A percentile compares a stretch with the other conserved stretches of the same genome.
Evolutionary conservation across 2,797 vertebrate genomes (phyloP).

Genomic region (Petrocephalus sullivani): DNA sequence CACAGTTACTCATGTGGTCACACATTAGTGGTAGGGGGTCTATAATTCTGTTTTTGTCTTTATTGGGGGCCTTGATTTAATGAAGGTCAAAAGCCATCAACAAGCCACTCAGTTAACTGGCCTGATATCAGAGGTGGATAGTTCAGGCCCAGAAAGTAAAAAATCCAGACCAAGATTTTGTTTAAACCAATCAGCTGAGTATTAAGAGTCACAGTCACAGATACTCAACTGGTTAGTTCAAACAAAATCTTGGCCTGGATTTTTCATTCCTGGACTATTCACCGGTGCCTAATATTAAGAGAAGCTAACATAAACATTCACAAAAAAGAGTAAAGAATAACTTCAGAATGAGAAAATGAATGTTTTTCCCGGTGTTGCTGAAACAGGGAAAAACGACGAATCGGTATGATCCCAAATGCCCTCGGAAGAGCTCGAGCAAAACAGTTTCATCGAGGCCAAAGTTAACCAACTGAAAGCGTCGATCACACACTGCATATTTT

Average conservation of each 20-base stretch:
- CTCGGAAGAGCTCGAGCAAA: neutral
- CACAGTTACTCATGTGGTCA: neutral
- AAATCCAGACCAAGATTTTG: neutral
- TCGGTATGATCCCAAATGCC: neutral
- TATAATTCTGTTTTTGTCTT: neutral
- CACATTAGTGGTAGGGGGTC: neutral
- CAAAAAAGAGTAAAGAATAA: neutral
- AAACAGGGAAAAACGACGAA: neutral
- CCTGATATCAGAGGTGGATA: neutral
- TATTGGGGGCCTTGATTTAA: neutral
- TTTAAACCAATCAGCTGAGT: neutral
- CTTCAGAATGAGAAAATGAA: neutral
- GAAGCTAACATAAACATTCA: neutral
- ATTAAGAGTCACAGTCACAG: too few species aligned
- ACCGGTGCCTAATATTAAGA: neutral
- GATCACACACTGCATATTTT: neutral
- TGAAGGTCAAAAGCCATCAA: neutral
- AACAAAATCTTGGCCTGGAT: neutral
- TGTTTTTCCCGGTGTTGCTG: neutral
- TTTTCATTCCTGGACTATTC: neutral
- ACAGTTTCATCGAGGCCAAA: neutral
- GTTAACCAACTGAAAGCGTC: neutral
- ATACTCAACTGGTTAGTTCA: neutral
- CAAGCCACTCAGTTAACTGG: neutral
- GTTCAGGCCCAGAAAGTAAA: neutral